These are phyloP conservation scores for Mylabris phalerata DNA, from an alignment of 1,140 invertebrate genomes.

Conservation along the genomic window DNA sequence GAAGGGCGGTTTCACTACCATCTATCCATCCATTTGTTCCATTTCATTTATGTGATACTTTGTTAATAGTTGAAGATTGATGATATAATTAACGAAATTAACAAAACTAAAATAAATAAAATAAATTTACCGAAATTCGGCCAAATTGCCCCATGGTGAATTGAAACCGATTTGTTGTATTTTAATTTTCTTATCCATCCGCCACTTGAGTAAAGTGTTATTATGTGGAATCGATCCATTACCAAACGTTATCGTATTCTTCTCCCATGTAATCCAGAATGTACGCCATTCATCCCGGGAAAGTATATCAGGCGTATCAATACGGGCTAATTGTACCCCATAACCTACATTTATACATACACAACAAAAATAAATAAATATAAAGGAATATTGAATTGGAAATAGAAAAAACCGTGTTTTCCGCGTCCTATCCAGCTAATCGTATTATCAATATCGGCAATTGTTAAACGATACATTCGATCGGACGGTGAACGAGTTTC, in stretches of 20 bases:
- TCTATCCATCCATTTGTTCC: too few relatives aligned
- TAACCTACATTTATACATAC: conserved; percentile 44
- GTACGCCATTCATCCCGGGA: conserved; percentile 46
- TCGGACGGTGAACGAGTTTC: conserved; percentile 45
- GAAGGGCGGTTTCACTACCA: not conserved
- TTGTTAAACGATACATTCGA: conserved; percentile 53
- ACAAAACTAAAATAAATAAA: too few relatives aligned
- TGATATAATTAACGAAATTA: too few relatives aligned
- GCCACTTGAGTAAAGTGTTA: conserved; percentile 48
- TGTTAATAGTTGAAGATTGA: too few relatives aligned
- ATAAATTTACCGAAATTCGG: conserved; percentile 52
- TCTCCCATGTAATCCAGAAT: conserved; percentile 58
- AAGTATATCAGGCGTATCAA: conserved; percentile 47
- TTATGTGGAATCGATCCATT: conserved; percentile 46
- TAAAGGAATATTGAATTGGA: not conserved
- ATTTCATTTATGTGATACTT: too few relatives aligned
- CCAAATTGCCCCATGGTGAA: conserved; percentile 52
- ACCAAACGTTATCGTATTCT: conserved; percentile 48
- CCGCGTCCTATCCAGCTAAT: conserved; percentile 54
- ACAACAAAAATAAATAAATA: conserved; percentile 1
- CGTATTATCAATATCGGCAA: conserved; percentile 50
- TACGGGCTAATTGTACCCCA: conserved; percentile 50
- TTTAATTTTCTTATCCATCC: conserved; percentile 49
- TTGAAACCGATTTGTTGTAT: conserved; percentile 55
- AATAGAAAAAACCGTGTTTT: conserved; percentile 48